Base-by-base conservation (phyloP, 2,113 vertebrate species). In the Xenopus borealis region DNA sequence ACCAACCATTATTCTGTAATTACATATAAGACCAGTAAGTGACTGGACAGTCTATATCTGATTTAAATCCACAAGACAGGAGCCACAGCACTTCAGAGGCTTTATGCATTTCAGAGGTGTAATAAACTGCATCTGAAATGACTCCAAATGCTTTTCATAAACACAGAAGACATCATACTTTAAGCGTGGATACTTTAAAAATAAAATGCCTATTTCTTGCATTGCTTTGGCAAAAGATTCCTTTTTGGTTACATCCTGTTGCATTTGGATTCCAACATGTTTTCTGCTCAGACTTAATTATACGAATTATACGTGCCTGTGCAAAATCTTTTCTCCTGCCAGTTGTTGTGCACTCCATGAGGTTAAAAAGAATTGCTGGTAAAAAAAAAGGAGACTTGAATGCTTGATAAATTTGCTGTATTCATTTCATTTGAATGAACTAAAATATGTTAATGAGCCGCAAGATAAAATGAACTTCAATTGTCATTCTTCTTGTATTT, bases 331-430 rank as follows among this genome's bases (percentile, higher is more conserved):
- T 13, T 45, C 40, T 66, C 62, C 33, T 12, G 16, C n/a, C 61
- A n/a, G 18, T 66, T 27, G 23, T 27, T 66, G 62, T 53, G 45
- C n/a, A 27, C 62, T 58, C 52, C 53, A 66, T 74, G 63, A 74
- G 72, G 72, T 74, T 66, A 74, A 74, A 73, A 74, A 74, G 63
- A 33, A 59, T 66, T 66, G 59, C n/a, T 62, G 65, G 18, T 33
- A 67, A 33, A 47, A 17, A 66, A n/a, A 27, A 53, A 12, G 23
- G 19, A 62, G 44, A 57, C 12, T 40, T 44, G 61, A 75, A 68
- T 61, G 46, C 18, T 27, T 59, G 64, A 59, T 50, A 75, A 67
- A 75, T 62, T 20, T 75, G 40, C 20, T 40, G 44, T 61, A 46
- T 68, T 62, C 20, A 12, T 67, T 68, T 75, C 19, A 50, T 68